phyloP scores from a whole-genome alignment of 2,888 invertebrate species.

The Sussaba pulchella region DNA sequence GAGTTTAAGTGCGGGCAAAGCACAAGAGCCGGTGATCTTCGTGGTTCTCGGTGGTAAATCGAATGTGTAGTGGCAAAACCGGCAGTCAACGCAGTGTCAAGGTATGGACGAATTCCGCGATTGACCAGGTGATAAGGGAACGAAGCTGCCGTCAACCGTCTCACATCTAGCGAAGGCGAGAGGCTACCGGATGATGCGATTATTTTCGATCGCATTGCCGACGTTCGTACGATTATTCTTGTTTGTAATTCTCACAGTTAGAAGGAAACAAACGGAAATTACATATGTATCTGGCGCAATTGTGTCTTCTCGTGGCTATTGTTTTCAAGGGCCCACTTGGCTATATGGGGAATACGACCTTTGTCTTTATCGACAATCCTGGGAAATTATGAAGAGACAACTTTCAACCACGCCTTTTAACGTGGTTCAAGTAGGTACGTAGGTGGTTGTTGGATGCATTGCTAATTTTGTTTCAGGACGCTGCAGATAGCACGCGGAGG shows the following conservation, averaged over 20 bases:
- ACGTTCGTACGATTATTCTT: conserved; percentile 4
- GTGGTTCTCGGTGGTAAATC: conserved; percentile 10
- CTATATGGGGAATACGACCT: background rate
- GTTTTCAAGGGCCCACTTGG: conserved; percentile 6
- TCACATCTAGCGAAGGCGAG: too few species aligned
- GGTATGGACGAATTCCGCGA: conserved; percentile 53
- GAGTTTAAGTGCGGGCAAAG: conserved; percentile 20
- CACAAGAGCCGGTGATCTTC: conserved; percentile 12
- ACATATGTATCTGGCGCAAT: conserved; percentile 15
- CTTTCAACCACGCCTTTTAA: conserved; percentile 7
- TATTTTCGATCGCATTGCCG: conserved; percentile 5
- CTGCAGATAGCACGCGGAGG: too few species aligned
- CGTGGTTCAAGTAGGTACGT: too few species aligned
- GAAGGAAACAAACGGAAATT: conserved; percentile 10
- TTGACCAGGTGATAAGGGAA: too few species aligned
- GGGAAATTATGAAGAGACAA: background rate
- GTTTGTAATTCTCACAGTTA: conserved; percentile 31
- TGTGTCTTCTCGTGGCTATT: background rate
- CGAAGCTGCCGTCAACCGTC: too few species aligned
- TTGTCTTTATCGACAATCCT: conserved; percentile 15
- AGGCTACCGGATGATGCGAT: background rate
- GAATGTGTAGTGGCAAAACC: background rate
- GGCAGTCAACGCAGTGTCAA: conserved; percentile 41
- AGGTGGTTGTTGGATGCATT: too few species aligned
- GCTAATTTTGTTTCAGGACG: too few species aligned